Conservation (phyloP, 2,797 vertebrate genomes). For the Margarornis squamiger region DNA sequence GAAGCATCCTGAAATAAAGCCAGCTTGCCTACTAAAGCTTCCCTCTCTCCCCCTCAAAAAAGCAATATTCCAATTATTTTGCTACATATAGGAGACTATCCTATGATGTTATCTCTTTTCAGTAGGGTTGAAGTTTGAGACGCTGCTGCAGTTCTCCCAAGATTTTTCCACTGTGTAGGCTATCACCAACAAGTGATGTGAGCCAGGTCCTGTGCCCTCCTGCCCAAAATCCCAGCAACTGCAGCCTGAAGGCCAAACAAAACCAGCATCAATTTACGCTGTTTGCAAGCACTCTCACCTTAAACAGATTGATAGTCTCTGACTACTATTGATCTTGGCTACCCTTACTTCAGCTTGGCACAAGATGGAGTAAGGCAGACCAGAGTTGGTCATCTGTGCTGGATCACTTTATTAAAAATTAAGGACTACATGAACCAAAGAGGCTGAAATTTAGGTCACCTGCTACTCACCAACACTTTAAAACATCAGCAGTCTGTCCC, state of each 20-base stretch:
- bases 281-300: neutral
- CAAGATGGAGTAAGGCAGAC: slow-evolving; percentile 34
- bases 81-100: neutral
- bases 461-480: neutral
- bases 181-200: neutral
- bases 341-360: slow-evolving; percentile 20
- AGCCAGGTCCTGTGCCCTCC: neutral
- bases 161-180: neutral
- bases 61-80: neutral
- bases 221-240: neutral
- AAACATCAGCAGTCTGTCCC: slow-evolving; percentile 9
- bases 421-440: neutral
- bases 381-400: neutral
- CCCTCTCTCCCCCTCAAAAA: neutral
- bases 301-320: neutral
- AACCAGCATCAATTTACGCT: rapidly evolving
- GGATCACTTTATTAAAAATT: slow-evolving; percentile 11
- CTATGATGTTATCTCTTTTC: neutral
- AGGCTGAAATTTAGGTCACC: slow-evolving; percentile 26
- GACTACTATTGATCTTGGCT: neutral
- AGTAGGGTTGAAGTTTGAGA: neutral
- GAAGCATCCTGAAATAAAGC: slow-evolving; percentile 40
- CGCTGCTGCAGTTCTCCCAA: neutral
- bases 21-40: neutral
- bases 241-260: neutral